Evolutionary conservation across 2,888 invertebrate species (phyloP).

Genomic region (Laothoe populi): DNA sequence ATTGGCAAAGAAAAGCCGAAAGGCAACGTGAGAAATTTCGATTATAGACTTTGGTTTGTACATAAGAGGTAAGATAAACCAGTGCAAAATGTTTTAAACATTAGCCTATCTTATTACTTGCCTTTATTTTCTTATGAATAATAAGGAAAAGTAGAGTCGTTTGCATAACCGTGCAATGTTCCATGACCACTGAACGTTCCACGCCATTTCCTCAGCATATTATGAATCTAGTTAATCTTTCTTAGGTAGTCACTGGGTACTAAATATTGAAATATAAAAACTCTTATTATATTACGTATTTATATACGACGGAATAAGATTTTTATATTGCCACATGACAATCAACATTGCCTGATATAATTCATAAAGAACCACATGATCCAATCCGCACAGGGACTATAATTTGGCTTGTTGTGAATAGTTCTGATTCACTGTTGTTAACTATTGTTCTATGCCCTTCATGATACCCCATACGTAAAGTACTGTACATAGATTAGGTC

Average conservation of each 20-base stretch:
- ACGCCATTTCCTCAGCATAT: neutral
- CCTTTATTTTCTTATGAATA: too few relatives aligned
- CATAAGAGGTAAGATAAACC: too few relatives aligned
- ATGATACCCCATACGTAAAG: neutral
- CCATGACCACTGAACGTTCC: neutral
- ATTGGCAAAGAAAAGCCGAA: neutral
- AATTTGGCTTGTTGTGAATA: neutral
- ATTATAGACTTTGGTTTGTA: too few relatives aligned
- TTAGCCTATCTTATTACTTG: too few relatives aligned
- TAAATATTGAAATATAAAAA: too few relatives aligned
- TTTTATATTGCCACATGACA: too few relatives aligned
- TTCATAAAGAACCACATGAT: neutral
- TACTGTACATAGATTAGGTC: neutral
- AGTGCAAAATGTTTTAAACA: too few relatives aligned
- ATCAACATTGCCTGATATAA: conserved; percentile 3
- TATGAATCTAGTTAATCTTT: neutral
- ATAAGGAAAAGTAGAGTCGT: neutral
- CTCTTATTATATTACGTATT: neutral
- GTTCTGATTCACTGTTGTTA: conserved; percentile 1
- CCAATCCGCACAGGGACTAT: neutral
- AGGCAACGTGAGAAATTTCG: too few relatives aligned
- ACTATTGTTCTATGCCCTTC: conserved; percentile 4
- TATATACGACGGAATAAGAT: too few relatives aligned
- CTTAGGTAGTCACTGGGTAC: neutral
- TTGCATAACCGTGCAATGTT: neutral